These are phyloP conservation scores for Lipotes vexillifer DNA, from an alignment of 2,113 vertebrate species.

Conservation along the genomic window DNA sequence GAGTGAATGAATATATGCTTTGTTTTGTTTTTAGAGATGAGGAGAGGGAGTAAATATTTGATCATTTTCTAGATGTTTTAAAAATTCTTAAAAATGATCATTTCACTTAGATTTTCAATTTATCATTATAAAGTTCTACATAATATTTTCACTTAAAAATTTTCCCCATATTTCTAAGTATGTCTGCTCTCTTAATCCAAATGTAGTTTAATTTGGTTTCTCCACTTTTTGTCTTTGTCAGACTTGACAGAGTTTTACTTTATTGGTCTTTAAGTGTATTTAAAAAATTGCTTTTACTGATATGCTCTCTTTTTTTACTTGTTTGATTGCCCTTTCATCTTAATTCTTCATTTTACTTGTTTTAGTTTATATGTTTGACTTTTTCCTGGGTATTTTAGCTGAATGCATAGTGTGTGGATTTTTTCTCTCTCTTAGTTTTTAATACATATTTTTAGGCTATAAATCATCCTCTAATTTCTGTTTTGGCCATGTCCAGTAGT, in stretches of 20 bases:
- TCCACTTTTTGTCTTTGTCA: not conserved
- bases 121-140: not conserved
- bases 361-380: not conserved
- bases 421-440: not conserved
- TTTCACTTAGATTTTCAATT: not conserved
- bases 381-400: not conserved
- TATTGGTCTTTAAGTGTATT: not conserved
- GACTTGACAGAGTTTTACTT: not conserved
- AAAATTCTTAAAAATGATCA: not conserved
- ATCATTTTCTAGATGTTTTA: not conserved
- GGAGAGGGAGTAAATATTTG: not conserved
- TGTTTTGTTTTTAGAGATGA: not conserved
- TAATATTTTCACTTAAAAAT: not conserved
- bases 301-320: not conserved
- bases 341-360: not conserved
- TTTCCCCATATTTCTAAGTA: not conserved
- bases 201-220: not conserved
- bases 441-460: not conserved
- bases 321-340: not conserved
- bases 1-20: not conserved
- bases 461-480: not conserved
- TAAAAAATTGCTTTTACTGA: not conserved
- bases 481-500: not conserved
- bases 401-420: not conserved
- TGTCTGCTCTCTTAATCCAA: not conserved